A percentile compares a stretch with the other conserved stretches of the same genome.
These are phyloP conservation scores for Siniperca chuatsi DNA, from an alignment of 2,113 vertebrate species.

Conservation along the genomic window DNA sequence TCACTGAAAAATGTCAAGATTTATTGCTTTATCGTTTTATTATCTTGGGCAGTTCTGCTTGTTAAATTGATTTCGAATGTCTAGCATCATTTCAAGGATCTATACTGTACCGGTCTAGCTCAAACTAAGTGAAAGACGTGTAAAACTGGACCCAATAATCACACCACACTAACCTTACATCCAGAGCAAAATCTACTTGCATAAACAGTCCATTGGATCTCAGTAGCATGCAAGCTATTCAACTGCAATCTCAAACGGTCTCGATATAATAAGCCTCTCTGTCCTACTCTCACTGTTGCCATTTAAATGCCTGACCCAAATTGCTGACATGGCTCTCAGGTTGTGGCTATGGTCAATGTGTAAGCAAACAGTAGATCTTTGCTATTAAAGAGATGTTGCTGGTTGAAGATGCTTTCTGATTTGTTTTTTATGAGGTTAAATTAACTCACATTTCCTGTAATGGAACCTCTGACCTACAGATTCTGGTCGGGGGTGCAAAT, in stretches of 20 bases:
- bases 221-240: constrained; percentile 7
- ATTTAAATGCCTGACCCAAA: constrained; percentile 41
- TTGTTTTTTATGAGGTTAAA: neutral
- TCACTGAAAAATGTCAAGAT: constrained; percentile 19
- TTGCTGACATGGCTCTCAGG: constrained; percentile 6
- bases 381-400: constrained; percentile 46
- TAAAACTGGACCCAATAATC: neutral
- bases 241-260: neutral
- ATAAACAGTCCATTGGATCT: neutral
- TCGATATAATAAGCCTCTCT: neutral
- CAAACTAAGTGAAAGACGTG: neutral
- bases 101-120: neutral
- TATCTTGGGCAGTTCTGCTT: neutral
- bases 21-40: constrained; percentile 18
- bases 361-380: constrained; percentile 9
- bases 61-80: constrained; percentile 6
- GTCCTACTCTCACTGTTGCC: neutral
- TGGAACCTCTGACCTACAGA: neutral
- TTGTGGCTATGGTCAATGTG: neutral
- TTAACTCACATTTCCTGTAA: neutral
- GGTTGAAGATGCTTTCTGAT: neutral
- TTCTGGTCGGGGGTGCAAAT: neutral
- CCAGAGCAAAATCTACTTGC: neutral
- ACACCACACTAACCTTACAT: constrained; percentile 11
- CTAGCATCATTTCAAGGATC: constrained; percentile 27